Conservation (phyloP, 1,140 invertebrate species). For the Luehdorfia chinensis region DNA sequence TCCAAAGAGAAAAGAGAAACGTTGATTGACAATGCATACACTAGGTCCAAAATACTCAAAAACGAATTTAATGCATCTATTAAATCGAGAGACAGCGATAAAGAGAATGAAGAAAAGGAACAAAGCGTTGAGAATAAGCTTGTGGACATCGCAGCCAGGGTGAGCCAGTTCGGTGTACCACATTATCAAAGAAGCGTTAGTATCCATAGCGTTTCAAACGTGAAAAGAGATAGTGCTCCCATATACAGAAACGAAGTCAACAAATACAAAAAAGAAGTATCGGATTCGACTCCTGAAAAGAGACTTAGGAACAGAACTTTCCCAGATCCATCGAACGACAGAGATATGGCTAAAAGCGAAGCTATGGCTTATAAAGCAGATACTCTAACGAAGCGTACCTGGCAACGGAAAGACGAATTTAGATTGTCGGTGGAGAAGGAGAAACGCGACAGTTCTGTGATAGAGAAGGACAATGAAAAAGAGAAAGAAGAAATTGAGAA, state of each 20-base stretch:
- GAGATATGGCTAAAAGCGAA: conserved; percentile 65
- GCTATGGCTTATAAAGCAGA: conserved; percentile 65
- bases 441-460: conserved; percentile 59
- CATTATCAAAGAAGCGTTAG: conserved; percentile 67
- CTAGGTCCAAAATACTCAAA: conserved; percentile 51
- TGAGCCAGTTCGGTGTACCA: conserved; percentile 53
- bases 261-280: conserved; percentile 75
- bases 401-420: conserved; percentile 60
- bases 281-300: conserved; percentile 73
- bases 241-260: conserved; percentile 56
- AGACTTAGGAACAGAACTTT: conserved; percentile 71
- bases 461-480: conserved; percentile 58
- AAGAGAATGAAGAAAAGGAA: conserved; percentile 79
- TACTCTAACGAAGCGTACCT: conserved; percentile 62
- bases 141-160: conserved; percentile 64
- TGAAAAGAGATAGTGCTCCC: conserved; percentile 60
- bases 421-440: conserved; percentile 51
- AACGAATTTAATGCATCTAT: conserved; percentile 73
- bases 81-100: conserved; percentile 81
- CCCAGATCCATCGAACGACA: conserved; percentile 69
- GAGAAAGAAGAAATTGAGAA: conserved; percentile 46
- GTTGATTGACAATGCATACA: conserved; percentile 36
- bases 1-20: conserved; percentile 48
- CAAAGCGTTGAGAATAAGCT: conserved; percentile 57
- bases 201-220: conserved; percentile 56